Evolutionary conservation across 2,888 invertebrate species (phyloP).

Genomic region (Gasteruption jaculator): DNA sequence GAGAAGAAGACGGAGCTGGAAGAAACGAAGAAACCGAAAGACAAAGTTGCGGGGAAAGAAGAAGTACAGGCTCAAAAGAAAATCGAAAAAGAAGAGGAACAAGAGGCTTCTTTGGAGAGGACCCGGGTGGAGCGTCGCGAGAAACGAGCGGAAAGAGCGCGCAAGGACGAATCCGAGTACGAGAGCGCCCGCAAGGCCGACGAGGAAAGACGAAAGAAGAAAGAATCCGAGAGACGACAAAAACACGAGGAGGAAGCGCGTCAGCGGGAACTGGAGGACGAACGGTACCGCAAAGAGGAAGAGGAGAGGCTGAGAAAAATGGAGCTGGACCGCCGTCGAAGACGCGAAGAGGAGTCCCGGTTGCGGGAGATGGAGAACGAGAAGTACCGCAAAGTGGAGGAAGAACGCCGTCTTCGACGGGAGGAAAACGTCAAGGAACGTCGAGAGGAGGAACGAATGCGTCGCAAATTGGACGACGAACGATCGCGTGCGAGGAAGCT

Average conservation of each 20-base stretch:
- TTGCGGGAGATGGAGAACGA: too few species aligned
- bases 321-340: slow-evolving; percentile 14
- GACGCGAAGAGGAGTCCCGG: slow-evolving; percentile 8
- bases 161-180: slow-evolving; percentile 33
- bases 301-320: slow-evolving; percentile 33
- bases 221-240: slow-evolving; percentile 8
- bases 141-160: slow-evolving; percentile 14
- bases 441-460: slow-evolving; percentile 21
- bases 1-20: slow-evolving; percentile 36
- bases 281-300: slow-evolving; percentile 18
- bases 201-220: slow-evolving; percentile 11
- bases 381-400: too few species aligned
- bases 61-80: slow-evolving; percentile 19
- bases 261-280: slow-evolving; percentile 16
- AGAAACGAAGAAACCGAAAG: slow-evolving; percentile 33
- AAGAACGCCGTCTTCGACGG: too few species aligned
- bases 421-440: slow-evolving; percentile 23
- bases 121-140: slow-evolving; percentile 38
- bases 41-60: slow-evolving; percentile 29
- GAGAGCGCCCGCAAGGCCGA: slow-evolving; percentile 15
- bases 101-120: slow-evolving; percentile 40
- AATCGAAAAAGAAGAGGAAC: slow-evolving; percentile 21
- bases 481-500: slow-evolving; percentile 16
- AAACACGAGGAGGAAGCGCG: slow-evolving; percentile 15
- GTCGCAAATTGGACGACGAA: slow-evolving; percentile 12